Percentiles rank a stretch among this genome's conserved stretches.
phyloP scores from a whole-genome alignment of 2,797 vertebrate species.

The Tenualosa thibaudeaui region DNA sequence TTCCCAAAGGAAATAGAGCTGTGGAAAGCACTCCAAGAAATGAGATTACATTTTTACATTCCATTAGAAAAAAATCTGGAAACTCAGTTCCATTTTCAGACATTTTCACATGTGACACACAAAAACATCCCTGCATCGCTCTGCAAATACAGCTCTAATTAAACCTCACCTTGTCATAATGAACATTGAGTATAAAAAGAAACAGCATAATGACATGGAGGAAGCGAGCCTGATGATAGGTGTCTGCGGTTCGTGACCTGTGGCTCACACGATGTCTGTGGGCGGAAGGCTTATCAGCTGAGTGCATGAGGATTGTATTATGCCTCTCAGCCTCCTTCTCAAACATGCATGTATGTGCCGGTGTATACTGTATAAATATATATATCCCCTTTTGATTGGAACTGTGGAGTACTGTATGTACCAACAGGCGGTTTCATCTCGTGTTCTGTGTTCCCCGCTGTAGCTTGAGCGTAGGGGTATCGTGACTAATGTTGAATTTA shows the following conservation, averaged over 20 bases:
- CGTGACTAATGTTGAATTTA: slow-evolving; percentile 36
- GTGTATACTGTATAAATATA: too few species aligned
- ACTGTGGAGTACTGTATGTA: not conserved
- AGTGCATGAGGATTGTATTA: not conserved
- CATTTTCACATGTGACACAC: not conserved
- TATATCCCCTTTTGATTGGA: slow-evolving; percentile 38
- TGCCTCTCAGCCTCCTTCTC: slow-evolving; percentile 19
- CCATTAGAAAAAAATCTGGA: not conserved
- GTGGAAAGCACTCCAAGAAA: not conserved
- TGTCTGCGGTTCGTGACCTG: not conserved
- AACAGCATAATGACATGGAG: not conserved
- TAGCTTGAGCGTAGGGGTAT: slow-evolving; percentile 29
- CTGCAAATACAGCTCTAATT: not conserved
- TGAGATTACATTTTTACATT: not conserved
- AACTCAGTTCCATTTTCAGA: not conserved
- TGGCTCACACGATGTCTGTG: not conserved
- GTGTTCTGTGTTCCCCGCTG: not conserved
- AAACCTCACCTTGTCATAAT: not conserved
- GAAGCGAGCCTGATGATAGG: not conserved
- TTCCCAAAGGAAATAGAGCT: not conserved
- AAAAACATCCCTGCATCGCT: not conserved
- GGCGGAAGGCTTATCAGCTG: not conserved
- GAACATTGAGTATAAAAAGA: slow-evolving; percentile 3
- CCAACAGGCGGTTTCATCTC: not conserved
- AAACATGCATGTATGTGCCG: slow-evolving; percentile 21